Base-by-base conservation (phyloP, 2,888 invertebrate genomes). In the Luperina testacea region DNA sequence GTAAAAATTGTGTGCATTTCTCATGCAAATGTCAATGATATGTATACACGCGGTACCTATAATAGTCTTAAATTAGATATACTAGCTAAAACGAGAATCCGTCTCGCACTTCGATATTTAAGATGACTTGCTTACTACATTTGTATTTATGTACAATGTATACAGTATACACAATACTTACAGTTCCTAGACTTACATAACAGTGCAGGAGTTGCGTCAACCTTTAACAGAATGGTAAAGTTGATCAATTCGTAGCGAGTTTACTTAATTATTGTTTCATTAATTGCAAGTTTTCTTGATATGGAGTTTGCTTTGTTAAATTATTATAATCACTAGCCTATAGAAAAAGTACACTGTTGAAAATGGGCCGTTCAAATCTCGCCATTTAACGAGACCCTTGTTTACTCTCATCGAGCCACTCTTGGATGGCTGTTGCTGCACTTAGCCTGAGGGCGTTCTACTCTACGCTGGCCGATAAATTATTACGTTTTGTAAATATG, bases 171-270 rank as follows among this genome's bases (percentile, higher is more conserved):
- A 77, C 72, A 83, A 77, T 78, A 75, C 73, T 59, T 42, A 73
- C 64, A 83, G 80, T 84, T 80, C 81, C 78, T 84, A 77, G 75
- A 80, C 69, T 89, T 89, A 75, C 78, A 81, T 83, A 88, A 89
- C 27, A 78, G 76, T 61, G 78, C 65, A 77, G 80, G 59, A 77
- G 73, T 88, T 87, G 68, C 81, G 74, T 79, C 79, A 83, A 75
- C 42, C 70, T 72, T 63, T 73, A 76, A 75, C 65, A 67, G 71
- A 80, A 38, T 78, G 75, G 73, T 80, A 72, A 59, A 79, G 64
- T 79, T 80, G 73, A 77, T 78, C 65, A 75, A 74, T 80, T 83
- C 57, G 51, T 78, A 67, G 38, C 38, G 15, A 80, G 15, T 72
- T 71, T 51, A 51, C 38, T 70, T n/a, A 67, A 42, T 67, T 24